Evolutionary conservation across 2,113 vertebrate genomes (phyloP).

Genomic region (Tautogolabrus adspersus): DNA sequence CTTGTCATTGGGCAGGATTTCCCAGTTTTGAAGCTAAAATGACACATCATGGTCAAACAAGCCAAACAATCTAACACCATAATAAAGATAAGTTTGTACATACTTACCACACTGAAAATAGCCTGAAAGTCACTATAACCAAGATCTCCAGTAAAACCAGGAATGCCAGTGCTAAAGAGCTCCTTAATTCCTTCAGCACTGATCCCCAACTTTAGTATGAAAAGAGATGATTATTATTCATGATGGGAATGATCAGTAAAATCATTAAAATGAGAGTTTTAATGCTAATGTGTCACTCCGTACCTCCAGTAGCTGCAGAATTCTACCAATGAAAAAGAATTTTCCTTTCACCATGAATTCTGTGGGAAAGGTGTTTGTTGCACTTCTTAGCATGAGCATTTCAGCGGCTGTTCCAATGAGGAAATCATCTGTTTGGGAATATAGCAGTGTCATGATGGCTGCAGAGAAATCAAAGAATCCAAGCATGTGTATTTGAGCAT

Average conservation of each 20-base stretch:
- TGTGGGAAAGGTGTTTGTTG: slow-evolving; percentile 80
- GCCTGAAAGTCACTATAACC: slow-evolving; percentile 64
- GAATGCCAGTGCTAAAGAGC: slow-evolving; percentile 56
- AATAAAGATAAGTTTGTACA: not conserved
- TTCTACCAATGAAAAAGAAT: slow-evolving; percentile 80
- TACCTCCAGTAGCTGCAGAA: slow-evolving; percentile 87
- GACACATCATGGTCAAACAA: not conserved
- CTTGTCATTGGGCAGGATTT: slow-evolving; percentile 66
- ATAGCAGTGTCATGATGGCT: not conserved
- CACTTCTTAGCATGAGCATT: slow-evolving; percentile 82
- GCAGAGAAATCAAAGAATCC: not conserved
- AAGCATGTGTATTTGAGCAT: slow-evolving; percentile 55
- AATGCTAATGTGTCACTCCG: not conserved
- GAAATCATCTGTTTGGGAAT: slow-evolving; percentile 79
- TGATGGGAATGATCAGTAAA: not conserved
- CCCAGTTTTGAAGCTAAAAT: slow-evolving; percentile 79
- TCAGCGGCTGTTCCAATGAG: slow-evolving; percentile 80
- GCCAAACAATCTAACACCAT: not conserved
- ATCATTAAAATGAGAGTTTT: not conserved
- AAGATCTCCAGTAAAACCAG: slow-evolving; percentile 65
- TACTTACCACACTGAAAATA: slow-evolving; percentile 74
- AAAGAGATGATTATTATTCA: not conserved
- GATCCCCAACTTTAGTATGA: slow-evolving; percentile 76
- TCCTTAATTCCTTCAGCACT: slow-evolving; percentile 73
- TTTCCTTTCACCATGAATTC: slow-evolving; percentile 82